Evolutionary conservation across 2,113 vertebrate species (phyloP).

Genomic region (Mirounga angustirostris): DNA sequence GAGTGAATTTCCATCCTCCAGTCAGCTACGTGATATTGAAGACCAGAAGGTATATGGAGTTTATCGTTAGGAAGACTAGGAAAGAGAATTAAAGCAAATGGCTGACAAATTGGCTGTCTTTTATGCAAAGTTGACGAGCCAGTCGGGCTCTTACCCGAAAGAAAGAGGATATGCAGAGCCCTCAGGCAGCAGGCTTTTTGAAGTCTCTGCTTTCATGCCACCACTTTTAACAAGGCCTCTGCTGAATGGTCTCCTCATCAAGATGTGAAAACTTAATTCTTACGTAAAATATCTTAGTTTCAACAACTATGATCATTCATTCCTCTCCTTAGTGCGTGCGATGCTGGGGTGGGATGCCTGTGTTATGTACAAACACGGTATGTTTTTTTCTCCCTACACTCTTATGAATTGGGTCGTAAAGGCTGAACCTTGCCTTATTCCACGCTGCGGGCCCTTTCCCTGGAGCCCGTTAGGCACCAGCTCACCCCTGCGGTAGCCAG

Average conservation of each 20-base stretch:
- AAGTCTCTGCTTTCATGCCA: conserved; percentile 79
- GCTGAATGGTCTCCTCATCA: conserved; percentile 82
- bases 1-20: conserved; percentile 89
- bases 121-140: conserved; percentile 84
- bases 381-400: not conserved
- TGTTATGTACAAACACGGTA: not conserved
- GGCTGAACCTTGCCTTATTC: not conserved
- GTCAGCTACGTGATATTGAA: conserved; percentile 93
- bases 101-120: conserved; percentile 89
- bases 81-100: conserved; percentile 87
- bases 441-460: not conserved
- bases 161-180: conserved; percentile 85
- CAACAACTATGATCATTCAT: not conserved
- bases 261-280: conserved; percentile 64
- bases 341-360: not conserved
- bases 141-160: conserved; percentile 67
- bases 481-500: not conserved
- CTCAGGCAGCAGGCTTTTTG: conserved; percentile 84
- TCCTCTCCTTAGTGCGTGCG: not conserved
- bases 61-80: conserved; percentile 81
- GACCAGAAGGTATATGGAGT: conserved; percentile 88
- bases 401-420: conserved; percentile 39
- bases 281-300: conserved; percentile 50
- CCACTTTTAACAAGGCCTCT: conserved; percentile 75
- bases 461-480: not conserved